Conservation (phyloP, 2,888 invertebrate species). For the Parnassius apollo region DNA sequence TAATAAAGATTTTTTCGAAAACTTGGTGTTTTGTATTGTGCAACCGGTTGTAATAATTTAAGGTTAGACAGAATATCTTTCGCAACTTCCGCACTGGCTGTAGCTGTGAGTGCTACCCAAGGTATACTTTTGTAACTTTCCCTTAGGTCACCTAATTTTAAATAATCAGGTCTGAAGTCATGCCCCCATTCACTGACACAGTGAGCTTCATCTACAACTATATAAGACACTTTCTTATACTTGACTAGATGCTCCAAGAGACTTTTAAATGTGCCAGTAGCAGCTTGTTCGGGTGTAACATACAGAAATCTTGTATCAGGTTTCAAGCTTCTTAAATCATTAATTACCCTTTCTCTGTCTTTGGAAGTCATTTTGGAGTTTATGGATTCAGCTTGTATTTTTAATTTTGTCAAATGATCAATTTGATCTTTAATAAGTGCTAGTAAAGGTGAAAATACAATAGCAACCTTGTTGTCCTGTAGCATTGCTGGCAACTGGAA, state of each 20-base stretch:
- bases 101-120: slow-evolving; percentile 97
- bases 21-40: slow-evolving; percentile 91
- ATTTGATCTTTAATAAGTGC: slow-evolving; percentile 99
- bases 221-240: slow-evolving; percentile 90
- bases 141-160: slow-evolving; percentile 87
- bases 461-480: slow-evolving; percentile 88
- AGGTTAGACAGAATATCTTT: slow-evolving; percentile 91
- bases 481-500: slow-evolving; percentile 97
- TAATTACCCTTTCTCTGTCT: slow-evolving; percentile 88
- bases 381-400: slow-evolving; percentile 92
- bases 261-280: slow-evolving; percentile 87
- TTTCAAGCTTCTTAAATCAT: slow-evolving; percentile 86
- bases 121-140: slow-evolving; percentile 85
- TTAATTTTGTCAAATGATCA: slow-evolving; percentile 88
- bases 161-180: slow-evolving; percentile 97
- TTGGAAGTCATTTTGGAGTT: slow-evolving; percentile 93
- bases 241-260: slow-evolving; percentile 86
- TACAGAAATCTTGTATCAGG: slow-evolving; percentile 93
- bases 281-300: slow-evolving; percentile 98
- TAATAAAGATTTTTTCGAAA: slow-evolving; percentile 97
- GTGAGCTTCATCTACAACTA: slow-evolving; percentile 98
- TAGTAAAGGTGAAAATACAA: slow-evolving; percentile 97
- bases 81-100: slow-evolving; percentile 90
- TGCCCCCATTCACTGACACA: slow-evolving; percentile 99
- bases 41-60: slow-evolving; percentile 83